Evolutionary conservation across 2,113 vertebrate species (phyloP).

Genomic region (Eolophus roseicapilla): DNA sequence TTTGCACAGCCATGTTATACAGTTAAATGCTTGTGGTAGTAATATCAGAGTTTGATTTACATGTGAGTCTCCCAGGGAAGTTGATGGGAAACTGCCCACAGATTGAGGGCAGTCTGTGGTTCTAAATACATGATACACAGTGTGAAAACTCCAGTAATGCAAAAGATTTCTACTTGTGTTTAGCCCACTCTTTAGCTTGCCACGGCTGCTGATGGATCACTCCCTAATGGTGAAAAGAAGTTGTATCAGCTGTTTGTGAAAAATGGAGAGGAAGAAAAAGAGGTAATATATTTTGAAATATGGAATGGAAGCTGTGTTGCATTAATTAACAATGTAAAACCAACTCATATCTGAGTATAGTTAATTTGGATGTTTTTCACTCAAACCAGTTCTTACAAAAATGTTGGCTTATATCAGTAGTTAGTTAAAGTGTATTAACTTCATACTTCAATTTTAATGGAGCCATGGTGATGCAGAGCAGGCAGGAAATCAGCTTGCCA

Average conservation of each 20-base stretch:
- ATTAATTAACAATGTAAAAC: not conserved
- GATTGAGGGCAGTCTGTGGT: not conserved
- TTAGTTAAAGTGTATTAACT: not conserved
- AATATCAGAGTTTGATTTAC: not conserved
- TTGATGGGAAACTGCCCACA: not conserved
- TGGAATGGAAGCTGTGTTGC: not conserved
- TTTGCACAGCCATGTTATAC: not conserved
- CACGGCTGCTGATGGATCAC: not conserved
- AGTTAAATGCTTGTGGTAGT: not conserved
- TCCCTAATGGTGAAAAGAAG: not conserved
- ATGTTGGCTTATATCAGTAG: not conserved
- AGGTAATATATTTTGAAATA: not conserved
- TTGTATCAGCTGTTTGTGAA: not conserved
- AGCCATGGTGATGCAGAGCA: not conserved
- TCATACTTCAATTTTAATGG: not conserved
- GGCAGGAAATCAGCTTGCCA: not conserved
- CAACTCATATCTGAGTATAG: not conserved
- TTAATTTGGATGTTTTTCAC: not conserved
- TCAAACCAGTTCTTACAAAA: not conserved
- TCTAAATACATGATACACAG: not conserved
- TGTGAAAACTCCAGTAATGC: not conserved
- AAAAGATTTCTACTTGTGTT: not conserved
- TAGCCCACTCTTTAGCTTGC: not conserved
- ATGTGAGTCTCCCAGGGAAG: not conserved
- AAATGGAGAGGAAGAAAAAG: not conserved